Evolutionary conservation across 2,888 invertebrate species (phyloP).

Genomic region (Melieria omissa): DNA sequence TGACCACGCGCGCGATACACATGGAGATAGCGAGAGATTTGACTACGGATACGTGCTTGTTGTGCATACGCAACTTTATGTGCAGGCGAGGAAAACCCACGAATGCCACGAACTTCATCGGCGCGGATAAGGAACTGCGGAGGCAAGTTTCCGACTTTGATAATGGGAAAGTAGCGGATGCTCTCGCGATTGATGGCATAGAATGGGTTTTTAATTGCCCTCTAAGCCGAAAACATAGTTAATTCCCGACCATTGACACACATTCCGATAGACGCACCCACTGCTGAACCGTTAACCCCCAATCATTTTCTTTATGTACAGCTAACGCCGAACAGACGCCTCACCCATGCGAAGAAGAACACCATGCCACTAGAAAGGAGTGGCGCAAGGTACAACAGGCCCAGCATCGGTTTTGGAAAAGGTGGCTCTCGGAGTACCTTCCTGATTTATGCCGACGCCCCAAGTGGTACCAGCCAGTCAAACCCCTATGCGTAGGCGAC

Average conservation of each 20-base stretch:
- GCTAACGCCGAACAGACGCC: slow-evolving; percentile 36
- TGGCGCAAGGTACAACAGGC: slow-evolving; percentile 14
- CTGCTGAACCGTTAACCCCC: slow-evolving; percentile 38
- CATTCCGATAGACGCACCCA: slow-evolving; percentile 22
- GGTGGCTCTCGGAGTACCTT: slow-evolving; percentile 8
- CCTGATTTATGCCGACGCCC: slow-evolving; percentile 29
- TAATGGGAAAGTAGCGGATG: slow-evolving; percentile 18
- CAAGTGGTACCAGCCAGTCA: slow-evolving; percentile 29
- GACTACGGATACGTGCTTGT: slow-evolving; percentile 42
- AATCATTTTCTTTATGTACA: slow-evolving; percentile 38
- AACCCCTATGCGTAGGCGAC: slow-evolving; percentile 18
- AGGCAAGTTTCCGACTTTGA: slow-evolving; percentile 23
- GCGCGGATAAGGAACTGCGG: slow-evolving; percentile 24
- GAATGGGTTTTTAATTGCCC: slow-evolving; percentile 44
- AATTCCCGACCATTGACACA: slow-evolving; percentile 37
- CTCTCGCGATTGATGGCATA: slow-evolving; percentile 31
- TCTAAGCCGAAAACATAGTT: slow-evolving; percentile 33
- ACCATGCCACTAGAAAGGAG: slow-evolving; percentile 4
- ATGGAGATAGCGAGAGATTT: slow-evolving; percentile 39
- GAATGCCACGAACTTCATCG: slow-evolving; percentile 37
- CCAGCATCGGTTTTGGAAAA: not conserved
- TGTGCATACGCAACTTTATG: slow-evolving; percentile 43
- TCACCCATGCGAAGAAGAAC: not conserved
- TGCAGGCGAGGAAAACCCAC: slow-evolving; percentile 28
- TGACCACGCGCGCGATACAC: slow-evolving; percentile 34